These are phyloP conservation scores for Sebastes steindachneri DNA, from an alignment of 2,797 vertebrate genomes.

Conservation along the genomic window DNA sequence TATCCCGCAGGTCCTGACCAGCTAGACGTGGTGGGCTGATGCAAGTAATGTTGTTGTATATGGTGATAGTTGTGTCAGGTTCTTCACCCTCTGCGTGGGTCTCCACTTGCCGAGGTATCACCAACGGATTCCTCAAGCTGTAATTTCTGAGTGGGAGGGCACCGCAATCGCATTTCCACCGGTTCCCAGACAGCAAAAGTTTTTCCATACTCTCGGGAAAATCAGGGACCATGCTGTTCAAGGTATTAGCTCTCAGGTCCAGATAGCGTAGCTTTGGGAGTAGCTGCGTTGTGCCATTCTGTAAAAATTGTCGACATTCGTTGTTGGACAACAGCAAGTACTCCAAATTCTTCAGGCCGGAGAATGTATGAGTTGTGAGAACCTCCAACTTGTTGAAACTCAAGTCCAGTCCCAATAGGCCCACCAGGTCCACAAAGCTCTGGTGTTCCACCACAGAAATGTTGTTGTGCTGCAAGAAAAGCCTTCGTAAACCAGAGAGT, in stretches of 20 bases:
- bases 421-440: conserved; percentile 87
- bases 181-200: conserved; percentile 92
- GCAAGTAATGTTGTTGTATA: conserved; percentile 96
- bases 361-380: conserved; percentile 83
- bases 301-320: conserved; percentile 80
- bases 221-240: conserved; percentile 81
- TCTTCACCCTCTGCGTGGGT: conserved; percentile 89
- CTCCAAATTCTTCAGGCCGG: conserved; percentile 89
- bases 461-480: conserved; percentile 90
- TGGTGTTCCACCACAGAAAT: conserved; percentile 87
- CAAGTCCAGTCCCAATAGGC: conserved; percentile 91
- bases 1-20: conserved; percentile 90
- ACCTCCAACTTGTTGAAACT: conserved; percentile 88
- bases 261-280: conserved; percentile 88
- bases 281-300: conserved; percentile 77
- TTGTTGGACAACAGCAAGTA: conserved; percentile 93
- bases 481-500: conserved; percentile 89
- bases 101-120: conserved; percentile 88
- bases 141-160: conserved; percentile 86
- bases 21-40: conserved; percentile 79
- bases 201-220: conserved; percentile 85
- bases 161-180: conserved; percentile 92
- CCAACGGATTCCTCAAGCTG: conserved; percentile 80
- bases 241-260: conserved; percentile 87
- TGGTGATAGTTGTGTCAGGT: conserved; percentile 82